A percentile compares a stretch with the other conserved stretches of the same genome.
phyloP scores from a whole-genome alignment of 35 echinoderm and acorn worm genomes.

The Acanthaster planci region DNA sequence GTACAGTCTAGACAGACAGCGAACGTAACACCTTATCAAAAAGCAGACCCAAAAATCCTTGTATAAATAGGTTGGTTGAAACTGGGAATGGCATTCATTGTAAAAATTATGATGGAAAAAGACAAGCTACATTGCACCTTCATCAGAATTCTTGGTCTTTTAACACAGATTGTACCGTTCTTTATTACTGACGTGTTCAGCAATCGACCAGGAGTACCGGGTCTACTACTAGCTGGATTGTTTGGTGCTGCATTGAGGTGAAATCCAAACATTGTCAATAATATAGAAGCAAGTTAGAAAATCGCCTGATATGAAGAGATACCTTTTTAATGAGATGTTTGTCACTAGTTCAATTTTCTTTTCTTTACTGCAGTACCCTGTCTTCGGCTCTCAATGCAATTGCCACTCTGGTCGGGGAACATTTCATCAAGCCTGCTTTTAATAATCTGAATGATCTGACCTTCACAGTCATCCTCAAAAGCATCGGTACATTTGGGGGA shows the following conservation, averaged over 20 bases:
- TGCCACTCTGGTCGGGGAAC: background rate
- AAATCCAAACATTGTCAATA: background rate
- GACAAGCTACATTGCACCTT: no score
- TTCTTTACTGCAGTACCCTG: background rate
- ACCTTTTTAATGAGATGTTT: background rate
- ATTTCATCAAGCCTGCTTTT: background rate
- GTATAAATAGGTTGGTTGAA: no score
- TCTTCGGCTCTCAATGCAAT: background rate
- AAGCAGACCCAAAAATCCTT: no score
- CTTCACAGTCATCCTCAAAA: background rate
- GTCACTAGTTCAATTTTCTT: background rate
- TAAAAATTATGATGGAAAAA: no score
- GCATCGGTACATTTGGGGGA: background rate
- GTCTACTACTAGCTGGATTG: background rate
- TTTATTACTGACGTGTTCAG: background rate
- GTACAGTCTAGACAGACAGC: no score
- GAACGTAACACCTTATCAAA: no score
- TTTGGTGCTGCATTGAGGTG: slow-evolving; percentile 16
- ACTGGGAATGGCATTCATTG: no score
- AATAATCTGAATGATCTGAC: background rate
- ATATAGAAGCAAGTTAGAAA: background rate
- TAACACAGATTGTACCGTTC: slow-evolving; percentile 11
- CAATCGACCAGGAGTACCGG: background rate
- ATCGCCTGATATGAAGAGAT: background rate
- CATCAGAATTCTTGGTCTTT: no score